A percentile compares a stretch with the other conserved stretches of the same genome.
phyloP scores from a whole-genome alignment of 1,140 invertebrate species.

The Bursaphelenchus mucronatus region DNA sequence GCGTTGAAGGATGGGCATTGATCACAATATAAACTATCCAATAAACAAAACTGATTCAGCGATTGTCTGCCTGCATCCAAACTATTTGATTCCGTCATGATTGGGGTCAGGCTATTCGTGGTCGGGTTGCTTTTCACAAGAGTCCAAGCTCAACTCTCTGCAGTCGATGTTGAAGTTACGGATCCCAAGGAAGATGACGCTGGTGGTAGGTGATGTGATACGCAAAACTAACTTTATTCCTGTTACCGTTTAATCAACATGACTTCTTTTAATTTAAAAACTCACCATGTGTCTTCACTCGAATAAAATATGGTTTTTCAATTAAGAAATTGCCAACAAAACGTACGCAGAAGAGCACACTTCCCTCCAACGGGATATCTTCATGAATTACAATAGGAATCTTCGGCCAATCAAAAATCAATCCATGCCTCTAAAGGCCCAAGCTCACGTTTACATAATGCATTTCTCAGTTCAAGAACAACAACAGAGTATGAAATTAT shows the following conservation, averaged over 20 bases:
- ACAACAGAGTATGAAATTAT: conserved; percentile 15
- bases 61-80: conserved; percentile 14
- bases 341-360: conserved; percentile 14
- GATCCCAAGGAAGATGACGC: neutral
- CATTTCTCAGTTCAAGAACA: conserved; percentile 19
- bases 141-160: conserved; percentile 7
- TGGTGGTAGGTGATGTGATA: neutral
- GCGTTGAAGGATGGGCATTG: conserved; percentile 13
- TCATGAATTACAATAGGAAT: conserved; percentile 1
- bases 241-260: neutral
- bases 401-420: conserved; percentile 3
- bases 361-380: conserved; percentile 2
- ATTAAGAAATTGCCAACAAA: conserved; percentile 14
- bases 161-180: neutral
- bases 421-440: neutral
- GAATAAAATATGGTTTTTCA: neutral
- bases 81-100: neutral
- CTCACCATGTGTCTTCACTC: neutral
- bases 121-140: neutral
- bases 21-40: neutral
- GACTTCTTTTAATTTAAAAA: neutral
- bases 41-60: conserved; percentile 3
- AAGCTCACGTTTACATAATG: conserved; percentile 5
- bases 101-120: conserved; percentile 1
- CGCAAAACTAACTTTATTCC: no score